Conservation (phyloP, 2,888 invertebrate genomes). For the Noctua fimbriata region DNA sequence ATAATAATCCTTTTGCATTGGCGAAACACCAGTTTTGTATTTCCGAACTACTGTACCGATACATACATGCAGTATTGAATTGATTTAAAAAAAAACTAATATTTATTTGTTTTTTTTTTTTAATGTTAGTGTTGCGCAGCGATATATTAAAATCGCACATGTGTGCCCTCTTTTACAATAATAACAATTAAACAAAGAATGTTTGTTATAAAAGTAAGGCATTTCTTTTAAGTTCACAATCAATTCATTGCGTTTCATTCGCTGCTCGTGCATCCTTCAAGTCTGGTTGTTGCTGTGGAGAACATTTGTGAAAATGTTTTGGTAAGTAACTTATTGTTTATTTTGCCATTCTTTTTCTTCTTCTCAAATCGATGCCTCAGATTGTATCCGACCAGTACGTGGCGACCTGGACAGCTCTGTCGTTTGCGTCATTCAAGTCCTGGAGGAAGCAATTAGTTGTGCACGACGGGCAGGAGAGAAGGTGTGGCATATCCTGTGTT, state of each 20-base stretch:
- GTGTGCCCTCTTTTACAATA: background rate
- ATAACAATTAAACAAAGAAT: slow-evolving; percentile 6
- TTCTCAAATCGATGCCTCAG: no score
- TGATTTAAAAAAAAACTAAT: background rate
- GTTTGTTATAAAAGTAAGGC: background rate
- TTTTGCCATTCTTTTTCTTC: background rate
- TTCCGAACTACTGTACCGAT: background rate
- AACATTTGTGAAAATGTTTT: slow-evolving; percentile 18
- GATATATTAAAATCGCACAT: background rate
- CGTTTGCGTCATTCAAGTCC: no score
- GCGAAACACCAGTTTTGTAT: slow-evolving; percentile 11
- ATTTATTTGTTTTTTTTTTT: background rate
- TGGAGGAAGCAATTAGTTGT: no score
- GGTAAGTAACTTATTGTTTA: slow-evolving; percentile 13
- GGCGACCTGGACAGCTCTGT: no score
- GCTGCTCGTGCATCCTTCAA: background rate
- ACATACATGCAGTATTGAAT: background rate
- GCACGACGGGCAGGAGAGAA: no score
- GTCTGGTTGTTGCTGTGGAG: background rate
- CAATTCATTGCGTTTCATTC: slow-evolving; percentile 2
- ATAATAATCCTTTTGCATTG: background rate
- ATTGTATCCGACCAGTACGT: no score
- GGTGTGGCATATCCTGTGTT: no score
- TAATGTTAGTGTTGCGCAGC: background rate
- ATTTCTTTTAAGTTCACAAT: background rate